Percentiles rank a stretch among this genome's conserved stretches.
Conservation (phyloP, 1,140 invertebrate genomes). For the Drosophila repletoides region DNA sequence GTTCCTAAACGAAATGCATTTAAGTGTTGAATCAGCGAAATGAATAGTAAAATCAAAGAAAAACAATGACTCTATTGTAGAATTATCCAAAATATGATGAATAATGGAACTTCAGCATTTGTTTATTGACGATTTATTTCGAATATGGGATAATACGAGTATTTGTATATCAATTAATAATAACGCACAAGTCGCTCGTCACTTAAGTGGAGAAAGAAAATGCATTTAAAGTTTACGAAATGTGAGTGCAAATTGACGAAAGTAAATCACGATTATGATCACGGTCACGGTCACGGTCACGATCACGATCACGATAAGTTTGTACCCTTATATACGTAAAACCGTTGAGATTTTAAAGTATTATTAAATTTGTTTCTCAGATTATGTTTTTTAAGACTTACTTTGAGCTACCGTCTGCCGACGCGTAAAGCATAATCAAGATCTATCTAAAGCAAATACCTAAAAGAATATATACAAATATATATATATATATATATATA, state of each 20-base stretch:
- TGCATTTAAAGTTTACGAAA: constrained; percentile 23
- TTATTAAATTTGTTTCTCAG: not conserved
- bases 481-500: constrained; percentile 47
- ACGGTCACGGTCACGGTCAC: too few species aligned
- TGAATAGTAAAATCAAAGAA: not conserved
- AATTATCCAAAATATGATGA: constrained; percentile 18
- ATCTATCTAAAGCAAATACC: constrained; percentile 40
- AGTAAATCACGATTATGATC: constrained; percentile 3
- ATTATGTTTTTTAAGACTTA: constrained; percentile 10
- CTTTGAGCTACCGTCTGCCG: constrained; percentile 12
- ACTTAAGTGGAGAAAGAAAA: constrained; percentile 6
- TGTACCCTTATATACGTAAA: constrained; percentile 47
- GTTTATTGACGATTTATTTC: constrained; percentile 26
- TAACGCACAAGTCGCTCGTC: constrained; percentile 40
- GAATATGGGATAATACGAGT: constrained; percentile 4
- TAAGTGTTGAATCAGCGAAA: constrained; percentile 33
- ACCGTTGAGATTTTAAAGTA: constrained; percentile 20
- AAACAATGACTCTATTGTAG: constrained; percentile 43
- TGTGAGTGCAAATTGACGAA: constrained; percentile 1
- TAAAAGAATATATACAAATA: constrained; percentile 44
- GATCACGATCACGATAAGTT: too few species aligned
- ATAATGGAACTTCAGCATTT: constrained; percentile 60
- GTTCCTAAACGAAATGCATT: constrained; percentile 60
- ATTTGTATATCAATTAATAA: constrained; percentile 6
- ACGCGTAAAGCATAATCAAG: constrained; percentile 45